These are phyloP conservation scores for Tyria jacobaeae DNA, from an alignment of 2,888 invertebrate genomes.

Conservation along the genomic window DNA sequence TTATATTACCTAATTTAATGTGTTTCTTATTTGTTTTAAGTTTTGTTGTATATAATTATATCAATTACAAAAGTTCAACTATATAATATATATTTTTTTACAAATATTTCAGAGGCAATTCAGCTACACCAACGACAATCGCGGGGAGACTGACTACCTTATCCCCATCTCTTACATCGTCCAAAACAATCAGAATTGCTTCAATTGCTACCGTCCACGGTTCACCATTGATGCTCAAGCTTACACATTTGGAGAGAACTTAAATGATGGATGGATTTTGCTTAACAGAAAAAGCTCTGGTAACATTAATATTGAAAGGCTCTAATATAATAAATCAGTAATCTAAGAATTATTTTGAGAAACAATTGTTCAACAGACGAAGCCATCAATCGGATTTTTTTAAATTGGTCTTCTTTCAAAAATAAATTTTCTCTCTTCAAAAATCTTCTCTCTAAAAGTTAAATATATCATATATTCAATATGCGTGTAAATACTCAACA, in stretches of 20 bases:
- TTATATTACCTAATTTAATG: no score
- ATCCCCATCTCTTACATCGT: constrained; percentile 78
- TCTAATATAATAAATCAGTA: no score
- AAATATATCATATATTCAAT: not conserved
- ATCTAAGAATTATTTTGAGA: no score
- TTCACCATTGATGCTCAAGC: constrained; percentile 72
- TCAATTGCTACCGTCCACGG: constrained; percentile 74
- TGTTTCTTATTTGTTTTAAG: no score
- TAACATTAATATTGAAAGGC: no score
- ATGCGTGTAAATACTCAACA: constrained; percentile 4
- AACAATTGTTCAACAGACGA: no score
- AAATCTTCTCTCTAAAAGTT: not conserved
- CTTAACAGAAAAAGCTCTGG: constrained; percentile 78
- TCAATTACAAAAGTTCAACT: no score
- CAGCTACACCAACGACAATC: constrained; percentile 62
- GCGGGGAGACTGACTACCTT: constrained; percentile 66
- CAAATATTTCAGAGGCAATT: constrained; percentile 69
- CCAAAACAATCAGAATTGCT: constrained; percentile 73
- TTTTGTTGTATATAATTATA: no score
- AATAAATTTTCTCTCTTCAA: not conserved
- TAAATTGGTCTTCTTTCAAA: not conserved
- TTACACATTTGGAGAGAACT: constrained; percentile 75
- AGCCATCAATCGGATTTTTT: no score
- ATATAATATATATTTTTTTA: not conserved
- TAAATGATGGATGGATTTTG: constrained; percentile 79